phyloP scores from a whole-genome alignment of 2,888 invertebrate species.

The Yponomeuta sedellus region DNA sequence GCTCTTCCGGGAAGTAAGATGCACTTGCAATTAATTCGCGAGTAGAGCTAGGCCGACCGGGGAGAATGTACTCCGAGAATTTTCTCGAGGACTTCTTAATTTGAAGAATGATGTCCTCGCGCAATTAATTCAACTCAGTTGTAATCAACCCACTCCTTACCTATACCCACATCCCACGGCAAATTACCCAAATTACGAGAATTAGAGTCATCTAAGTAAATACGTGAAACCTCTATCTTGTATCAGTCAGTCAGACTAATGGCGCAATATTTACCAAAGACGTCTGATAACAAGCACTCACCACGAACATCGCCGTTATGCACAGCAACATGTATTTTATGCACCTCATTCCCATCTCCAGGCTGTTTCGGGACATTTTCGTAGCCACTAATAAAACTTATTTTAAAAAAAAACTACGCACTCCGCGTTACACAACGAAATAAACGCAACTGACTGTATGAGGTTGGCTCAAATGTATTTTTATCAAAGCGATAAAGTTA shows the following conservation, averaged over 20 bases:
- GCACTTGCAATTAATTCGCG: no score
- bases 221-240: not conserved
- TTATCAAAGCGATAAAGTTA: constrained; percentile 39
- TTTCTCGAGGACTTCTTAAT: no score
- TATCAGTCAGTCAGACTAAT: not conserved
- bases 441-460: constrained; percentile 3
- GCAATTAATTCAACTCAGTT: no score
- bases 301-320: constrained; percentile 87
- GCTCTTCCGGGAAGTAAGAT: no score
- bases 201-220: not conserved
- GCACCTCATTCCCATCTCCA: constrained; percentile 82
- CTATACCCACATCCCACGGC: not conserved
- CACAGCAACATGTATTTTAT: constrained; percentile 86
- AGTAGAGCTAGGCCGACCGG: no score
- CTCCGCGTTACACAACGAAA: constrained; percentile 6
- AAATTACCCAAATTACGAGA: no score
- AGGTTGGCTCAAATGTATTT: constrained; percentile 8
- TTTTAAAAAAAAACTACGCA: constrained; percentile 6
- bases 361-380: constrained; percentile 52
- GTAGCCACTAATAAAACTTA: constrained; percentile 18
- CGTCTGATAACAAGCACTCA: constrained; percentile 61
- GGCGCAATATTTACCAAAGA: constrained; percentile 9
- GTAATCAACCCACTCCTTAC: no score
- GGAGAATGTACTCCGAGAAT: no score
- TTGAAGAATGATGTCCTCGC: no score